Base-by-base conservation (phyloP, 37 sponge, comb jelly and placozoan species). In the Haliclona indistincta region DNA sequence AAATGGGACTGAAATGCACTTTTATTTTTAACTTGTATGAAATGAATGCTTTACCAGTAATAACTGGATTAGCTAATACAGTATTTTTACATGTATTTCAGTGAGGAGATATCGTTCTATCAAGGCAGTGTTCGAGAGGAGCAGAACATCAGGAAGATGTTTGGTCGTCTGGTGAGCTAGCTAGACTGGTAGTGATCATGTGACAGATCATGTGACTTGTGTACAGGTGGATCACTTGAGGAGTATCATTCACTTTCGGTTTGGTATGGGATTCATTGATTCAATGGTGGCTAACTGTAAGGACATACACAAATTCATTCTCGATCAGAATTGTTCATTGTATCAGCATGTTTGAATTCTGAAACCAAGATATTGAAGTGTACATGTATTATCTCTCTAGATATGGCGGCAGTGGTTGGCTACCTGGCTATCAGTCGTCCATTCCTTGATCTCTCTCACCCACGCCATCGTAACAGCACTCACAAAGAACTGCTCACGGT, bases 61-160 rank as follows among this genome's bases (percentile, higher is more conserved):
- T n/a, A n/a, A n/a, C n/a, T n/a, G n/a, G n/a, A n/a, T n/a, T n/a
- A n/a, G n/a, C n/a, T n/a, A n/a, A n/a, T n/a, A n/a, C n/a, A n/a
- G n/a, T n/a, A n/a, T n/a, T n/a, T n/a, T n/a, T n/a, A n/a, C n/a
- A n/a, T n/a, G n/a, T n/a, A n/a, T n/a, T n/a, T n/a, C 56, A 93
- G 95, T 70, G 96, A 95, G 53, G 96, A 95, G 88, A 92, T 95
- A 32, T 91, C 96, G 4, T 95, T 95, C 79, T 95, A 95, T 73
- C 86, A 88, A 53, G 96, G 96, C n/a, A 86, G 75, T 51, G 25
- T 71, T 8, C 65, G 91, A 29, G 96, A 95, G 81, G 85, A 76
- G 44, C 39, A 62, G n/a, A 95, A 94, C 17, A 43, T 95, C 6
- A 40, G 68, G 30, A 36, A 64, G n/a, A 86, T 91, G 30, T 82